Conservation (phyloP, 2,113 vertebrate species). For the Pholis gunnellus region DNA sequence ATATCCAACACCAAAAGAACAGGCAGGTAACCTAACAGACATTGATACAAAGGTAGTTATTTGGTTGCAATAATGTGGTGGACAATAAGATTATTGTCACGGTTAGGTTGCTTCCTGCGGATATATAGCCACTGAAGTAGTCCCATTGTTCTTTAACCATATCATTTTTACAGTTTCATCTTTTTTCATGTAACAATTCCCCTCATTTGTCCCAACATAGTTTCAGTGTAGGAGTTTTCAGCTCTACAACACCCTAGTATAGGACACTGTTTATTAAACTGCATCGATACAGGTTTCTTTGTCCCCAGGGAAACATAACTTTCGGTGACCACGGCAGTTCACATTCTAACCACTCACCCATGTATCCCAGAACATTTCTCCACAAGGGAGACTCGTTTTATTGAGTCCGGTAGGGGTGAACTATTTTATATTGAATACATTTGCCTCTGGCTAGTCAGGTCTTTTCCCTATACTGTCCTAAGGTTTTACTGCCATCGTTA, state of each 20-base stretch:
- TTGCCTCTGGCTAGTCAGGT: background rate
- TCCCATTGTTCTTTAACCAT: background rate
- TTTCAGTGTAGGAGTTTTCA: background rate
- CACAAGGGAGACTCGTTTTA: background rate
- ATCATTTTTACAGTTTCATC: background rate
- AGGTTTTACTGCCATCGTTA: background rate
- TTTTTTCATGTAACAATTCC: background rate
- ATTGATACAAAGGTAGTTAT: background rate
- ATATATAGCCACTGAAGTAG: background rate
- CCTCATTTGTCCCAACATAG: background rate
- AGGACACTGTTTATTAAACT: background rate
- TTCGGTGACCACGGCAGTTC: background rate
- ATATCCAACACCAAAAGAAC: background rate
- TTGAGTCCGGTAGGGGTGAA: background rate
- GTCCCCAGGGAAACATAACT: background rate
- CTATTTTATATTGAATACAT: background rate
- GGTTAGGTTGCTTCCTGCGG: too few species aligned
- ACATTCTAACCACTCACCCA: background rate
- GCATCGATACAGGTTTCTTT: background rate
- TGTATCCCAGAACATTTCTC: background rate
- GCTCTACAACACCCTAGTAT: background rate
- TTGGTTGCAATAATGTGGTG: background rate
- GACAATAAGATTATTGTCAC: background rate
- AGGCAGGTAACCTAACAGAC: background rate
- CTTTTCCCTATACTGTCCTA: background rate